phyloP scores from a whole-genome alignment of 2,113 vertebrate genomes.

The Oreochromis tanganicae region DNA sequence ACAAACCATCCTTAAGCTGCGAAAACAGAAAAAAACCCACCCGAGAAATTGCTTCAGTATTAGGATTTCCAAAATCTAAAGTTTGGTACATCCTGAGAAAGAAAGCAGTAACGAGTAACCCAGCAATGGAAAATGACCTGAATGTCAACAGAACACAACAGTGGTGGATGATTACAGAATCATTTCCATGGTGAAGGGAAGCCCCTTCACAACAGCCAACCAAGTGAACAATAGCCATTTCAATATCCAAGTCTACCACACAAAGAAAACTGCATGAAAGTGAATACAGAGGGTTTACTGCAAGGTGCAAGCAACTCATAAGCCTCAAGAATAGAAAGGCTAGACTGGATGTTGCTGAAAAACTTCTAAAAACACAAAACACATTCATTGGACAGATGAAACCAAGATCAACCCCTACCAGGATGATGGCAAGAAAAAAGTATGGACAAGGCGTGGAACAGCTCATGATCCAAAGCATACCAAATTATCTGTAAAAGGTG shows the following conservation, averaged over 20 bases:
- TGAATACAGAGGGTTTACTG: not conserved
- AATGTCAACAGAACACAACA: not conserved
- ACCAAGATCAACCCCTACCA: not conserved
- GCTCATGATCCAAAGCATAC: not conserved
- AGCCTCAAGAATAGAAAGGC: not conserved
- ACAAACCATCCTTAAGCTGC: not conserved
- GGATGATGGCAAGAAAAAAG: not conserved
- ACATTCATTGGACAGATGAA: not conserved
- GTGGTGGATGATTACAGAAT: not conserved
- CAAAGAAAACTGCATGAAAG: not conserved
- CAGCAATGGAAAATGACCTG: not conserved
- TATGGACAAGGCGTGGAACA: not conserved
- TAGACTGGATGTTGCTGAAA: not conserved
- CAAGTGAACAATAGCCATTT: not conserved
- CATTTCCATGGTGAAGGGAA: not conserved
- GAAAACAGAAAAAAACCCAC: not conserved
- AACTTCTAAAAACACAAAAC: not conserved
- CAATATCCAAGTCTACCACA: not conserved
- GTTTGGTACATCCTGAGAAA: not conserved
- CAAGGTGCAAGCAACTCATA: not conserved
- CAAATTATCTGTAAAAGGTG: not conserved
- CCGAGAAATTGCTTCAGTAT: not conserved
- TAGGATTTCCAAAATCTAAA: not conserved
- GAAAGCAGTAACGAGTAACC: not conserved
- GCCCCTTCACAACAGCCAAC: not conserved